Evolutionary conservation across 2,888 invertebrate genomes (phyloP).

Genomic region (Venusia cambrica): DNA sequence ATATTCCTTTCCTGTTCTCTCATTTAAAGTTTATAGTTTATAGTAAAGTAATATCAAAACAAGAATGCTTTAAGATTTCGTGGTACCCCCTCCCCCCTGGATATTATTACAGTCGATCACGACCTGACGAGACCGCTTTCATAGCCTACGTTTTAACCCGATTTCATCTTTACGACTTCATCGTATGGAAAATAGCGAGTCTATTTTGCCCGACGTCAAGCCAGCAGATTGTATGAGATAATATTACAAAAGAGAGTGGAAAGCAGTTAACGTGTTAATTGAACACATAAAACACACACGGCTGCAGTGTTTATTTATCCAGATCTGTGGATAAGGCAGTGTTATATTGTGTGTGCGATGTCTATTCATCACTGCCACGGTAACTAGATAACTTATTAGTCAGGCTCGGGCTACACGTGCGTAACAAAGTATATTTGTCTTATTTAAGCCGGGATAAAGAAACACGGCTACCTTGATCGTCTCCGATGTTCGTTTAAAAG

Average conservation of each 20-base stretch:
- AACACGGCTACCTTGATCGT: constrained; percentile 33
- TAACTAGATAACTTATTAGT: constrained; percentile 54
- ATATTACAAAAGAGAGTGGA: constrained; percentile 31
- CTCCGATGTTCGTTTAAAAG: constrained; percentile 27
- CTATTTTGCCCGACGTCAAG: constrained; percentile 23
- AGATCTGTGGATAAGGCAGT: constrained; percentile 31
- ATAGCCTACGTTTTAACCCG: constrained; percentile 38
- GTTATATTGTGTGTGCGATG: constrained; percentile 44
- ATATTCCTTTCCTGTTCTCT: no score
- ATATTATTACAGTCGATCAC: constrained; percentile 43
- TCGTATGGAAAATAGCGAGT: constrained; percentile 27
- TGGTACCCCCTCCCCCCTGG: no score
- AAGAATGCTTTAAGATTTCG: no score
- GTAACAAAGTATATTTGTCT: constrained; percentile 41
- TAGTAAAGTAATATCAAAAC: no score
- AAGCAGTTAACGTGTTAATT: constrained; percentile 38
- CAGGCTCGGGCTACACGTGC: constrained; percentile 37
- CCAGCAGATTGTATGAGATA: constrained; percentile 23
- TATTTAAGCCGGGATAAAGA: constrained; percentile 38
- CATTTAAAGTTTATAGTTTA: no score
- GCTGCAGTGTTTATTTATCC: constrained; percentile 39
- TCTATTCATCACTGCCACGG: constrained; percentile 51
- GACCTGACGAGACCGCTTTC: constrained; percentile 40
- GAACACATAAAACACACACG: constrained; percentile 42
- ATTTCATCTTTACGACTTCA: constrained; percentile 42